Conservation (phyloP, 1,140 invertebrate species). For the Drosophila kepulauana region DNA sequence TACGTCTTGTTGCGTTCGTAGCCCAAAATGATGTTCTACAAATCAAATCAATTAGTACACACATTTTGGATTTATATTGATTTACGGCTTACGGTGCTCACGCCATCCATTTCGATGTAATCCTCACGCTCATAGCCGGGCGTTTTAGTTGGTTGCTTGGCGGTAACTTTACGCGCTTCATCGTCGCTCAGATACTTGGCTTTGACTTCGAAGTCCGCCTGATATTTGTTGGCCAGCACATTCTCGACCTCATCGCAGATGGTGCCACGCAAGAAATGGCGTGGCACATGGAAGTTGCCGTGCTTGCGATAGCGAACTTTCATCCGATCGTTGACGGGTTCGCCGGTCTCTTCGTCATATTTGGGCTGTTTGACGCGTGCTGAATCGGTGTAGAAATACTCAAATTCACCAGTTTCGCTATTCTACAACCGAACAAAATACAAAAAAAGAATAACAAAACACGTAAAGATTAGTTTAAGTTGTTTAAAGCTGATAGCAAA, state of each 20-base stretch:
- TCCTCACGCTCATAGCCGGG: slow-evolving; percentile 74
- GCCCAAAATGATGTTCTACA: slow-evolving; percentile 81
- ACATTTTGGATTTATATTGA: neutral
- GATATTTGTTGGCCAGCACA: slow-evolving; percentile 60
- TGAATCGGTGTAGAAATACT: slow-evolving; percentile 71
- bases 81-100: slow-evolving; percentile 62
- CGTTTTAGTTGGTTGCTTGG: slow-evolving; percentile 2
- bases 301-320: slow-evolving; percentile 79
- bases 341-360: slow-evolving; percentile 77
- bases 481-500: neutral
- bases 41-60: neutral
- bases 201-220: slow-evolving; percentile 42
- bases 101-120: slow-evolving; percentile 77
- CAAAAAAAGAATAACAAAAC: slow-evolving; percentile 25
- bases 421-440: slow-evolving; percentile 51
- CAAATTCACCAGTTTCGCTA: slow-evolving; percentile 78
- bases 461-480: slow-evolving; percentile 8
- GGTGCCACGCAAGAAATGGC: slow-evolving; percentile 62
- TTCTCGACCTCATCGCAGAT: slow-evolving; percentile 70
- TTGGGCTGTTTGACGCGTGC: slow-evolving; percentile 57
- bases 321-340: slow-evolving; percentile 71
- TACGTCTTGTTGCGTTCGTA: slow-evolving; percentile 66
- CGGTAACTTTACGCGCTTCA: neutral
- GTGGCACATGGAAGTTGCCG: slow-evolving; percentile 73
- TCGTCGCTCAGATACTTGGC: slow-evolving; percentile 51